Base-by-base conservation (phyloP, 2,113 vertebrate genomes). In the Gallinago media region DNA sequence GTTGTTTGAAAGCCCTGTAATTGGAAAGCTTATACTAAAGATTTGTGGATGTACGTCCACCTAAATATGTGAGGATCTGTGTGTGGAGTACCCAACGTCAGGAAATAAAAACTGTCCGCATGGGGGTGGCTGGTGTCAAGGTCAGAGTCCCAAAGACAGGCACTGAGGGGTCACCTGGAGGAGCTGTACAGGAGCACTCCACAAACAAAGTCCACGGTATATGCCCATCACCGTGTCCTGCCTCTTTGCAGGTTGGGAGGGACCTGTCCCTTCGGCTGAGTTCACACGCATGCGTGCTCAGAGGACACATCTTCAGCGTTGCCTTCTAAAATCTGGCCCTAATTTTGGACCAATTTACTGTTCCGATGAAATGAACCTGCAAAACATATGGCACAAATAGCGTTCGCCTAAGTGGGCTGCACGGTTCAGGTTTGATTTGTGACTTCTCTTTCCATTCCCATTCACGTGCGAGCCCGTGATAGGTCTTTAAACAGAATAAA, bases 311-410 rank as follows among this genome's bases (percentile, higher is more conserved):
- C 62, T 92, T 85, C 0, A 0, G 74, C 70, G 58, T 90, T 94
- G 85, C 92, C 73, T 92, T 93, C 78, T 56, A 61, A 97, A 97
- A 85, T 94, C 94, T 97, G 97, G 89, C 95, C 85, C 86, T 94
- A 78, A 94, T 97, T 97, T 95, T 58, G 76, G 91, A 65, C 88
- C 92, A 89, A 96, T 97, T 97, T 95, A 97, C 93, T 94, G 9
- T 93, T 91, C 74, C 8, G 12, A 2, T 70, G 89, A 92, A 97
- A 94, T 85, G 81, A 97, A 96, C 96, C 96, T 96, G 96, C 95
- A 96, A 96, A 97, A 97, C 90, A 97, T 88, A 91, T 97, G 97
- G 97, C 18, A 19, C 93, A 93, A 97, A 94, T 66, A 95, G 94
- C 50, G 0, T 95, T 97, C 3, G 55, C 87, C 47, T 92, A 94